Base-by-base conservation (phyloP, 2,888 invertebrate genomes). In the Megalurothrips usitatus region DNA sequence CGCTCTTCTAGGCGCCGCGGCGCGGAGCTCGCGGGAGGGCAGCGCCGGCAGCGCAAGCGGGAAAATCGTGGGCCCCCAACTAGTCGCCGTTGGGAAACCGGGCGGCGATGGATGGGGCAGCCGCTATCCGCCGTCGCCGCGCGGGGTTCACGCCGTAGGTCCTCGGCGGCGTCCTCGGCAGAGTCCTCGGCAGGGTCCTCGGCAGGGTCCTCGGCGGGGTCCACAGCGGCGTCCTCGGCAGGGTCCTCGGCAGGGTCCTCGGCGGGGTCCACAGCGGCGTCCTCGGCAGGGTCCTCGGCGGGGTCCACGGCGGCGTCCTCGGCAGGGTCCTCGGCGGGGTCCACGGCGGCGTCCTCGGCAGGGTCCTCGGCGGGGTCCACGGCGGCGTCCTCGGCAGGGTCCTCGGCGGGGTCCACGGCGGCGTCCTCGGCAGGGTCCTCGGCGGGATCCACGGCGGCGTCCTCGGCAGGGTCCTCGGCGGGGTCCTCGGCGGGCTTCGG, bases 61-160 rank as follows among this genome's bases (percentile, higher is more conserved):
- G 58, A n/a, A 58, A 58, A 58, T 58, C 58, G 58, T 58, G 58
- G 58, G 19, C 68, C 68, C 23, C 68, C 68, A 26, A 75, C 26
- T 75, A 75, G 23, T 75, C 34, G 2, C 34, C 34, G 34, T 43
- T 43, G 34, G 34, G 34, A 43, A 43, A 43, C 34, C 34, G 34
- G 34, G 34, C 34, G 34, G 34, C 3, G 34, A 43, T 43, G 34
- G 34, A 43, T 43, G 34, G 34, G 34, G 6, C 34, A 43, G 34
- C 34, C 34, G 34, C 34, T 43, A 6, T 43, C 34, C 6, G 34
- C 34, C 14, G 58, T 17, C 58, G 6, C 58, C 58, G 58, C 17
- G n/a, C n/a, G n/a, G n/a, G n/a, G n/a, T n/a, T n/a, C n/a, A n/a
- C n/a, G 34, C 34, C 34, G 34, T 43, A n/a, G n/a, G 17, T 14